phyloP scores from a whole-genome alignment of 1,140 invertebrate genomes.

The Drosophila pandora region DNA sequence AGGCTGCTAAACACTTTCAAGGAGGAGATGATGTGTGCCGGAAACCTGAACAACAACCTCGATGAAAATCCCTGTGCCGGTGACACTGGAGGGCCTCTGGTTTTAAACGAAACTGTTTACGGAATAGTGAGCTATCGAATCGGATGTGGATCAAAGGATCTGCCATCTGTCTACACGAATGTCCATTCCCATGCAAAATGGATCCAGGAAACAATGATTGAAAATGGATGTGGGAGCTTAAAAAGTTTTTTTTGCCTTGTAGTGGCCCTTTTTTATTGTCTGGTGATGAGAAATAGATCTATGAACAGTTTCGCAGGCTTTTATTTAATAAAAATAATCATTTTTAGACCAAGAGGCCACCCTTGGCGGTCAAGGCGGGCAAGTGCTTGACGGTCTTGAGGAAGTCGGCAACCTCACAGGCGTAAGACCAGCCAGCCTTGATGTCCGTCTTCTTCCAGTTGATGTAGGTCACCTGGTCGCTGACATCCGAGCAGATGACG shows the following conservation, averaged over 20 bases:
- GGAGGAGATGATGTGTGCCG: slow-evolving; percentile 63
- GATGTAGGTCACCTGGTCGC: slow-evolving; percentile 84
- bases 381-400: slow-evolving; percentile 84
- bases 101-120: slow-evolving; percentile 42
- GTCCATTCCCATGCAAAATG: slow-evolving; percentile 44
- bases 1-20: slow-evolving; percentile 16
- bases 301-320: slow-evolving; percentile 11
- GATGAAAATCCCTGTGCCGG: slow-evolving; percentile 58
- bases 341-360: slow-evolving; percentile 66
- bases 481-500: slow-evolving; percentile 85
- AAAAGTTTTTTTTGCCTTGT: neutral
- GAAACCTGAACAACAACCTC: slow-evolving; percentile 18
- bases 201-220: slow-evolving; percentile 15
- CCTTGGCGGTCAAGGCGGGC: slow-evolving; percentile 67
- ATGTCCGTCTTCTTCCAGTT: slow-evolving; percentile 85
- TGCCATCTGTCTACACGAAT: slow-evolving; percentile 56
- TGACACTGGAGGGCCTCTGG: slow-evolving; percentile 45
- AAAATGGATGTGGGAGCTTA: neutral
- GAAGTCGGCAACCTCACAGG: slow-evolving; percentile 87
- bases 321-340: slow-evolving; percentile 21
- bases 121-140: slow-evolving; percentile 52
- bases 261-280: neutral
- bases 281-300: slow-evolving; percentile 22
- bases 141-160: slow-evolving; percentile 38
- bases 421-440: slow-evolving; percentile 87